These are phyloP conservation scores for Macrophya annulata DNA, from an alignment of 2,888 invertebrate genomes.

Conservation along the genomic window DNA sequence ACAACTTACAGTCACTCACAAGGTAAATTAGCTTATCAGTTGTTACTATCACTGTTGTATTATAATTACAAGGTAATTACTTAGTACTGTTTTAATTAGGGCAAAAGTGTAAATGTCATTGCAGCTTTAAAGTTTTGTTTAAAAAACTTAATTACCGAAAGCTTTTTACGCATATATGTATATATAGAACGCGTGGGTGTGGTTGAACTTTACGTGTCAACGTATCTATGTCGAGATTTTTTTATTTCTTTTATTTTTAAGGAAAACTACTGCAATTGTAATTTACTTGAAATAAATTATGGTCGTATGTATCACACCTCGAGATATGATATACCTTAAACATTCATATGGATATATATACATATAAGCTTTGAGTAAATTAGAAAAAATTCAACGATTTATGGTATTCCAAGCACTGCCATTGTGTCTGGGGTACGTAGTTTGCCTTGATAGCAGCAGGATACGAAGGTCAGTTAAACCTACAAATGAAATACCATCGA, in stretches of 20 bases:
- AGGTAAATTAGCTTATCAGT: constrained; percentile 27
- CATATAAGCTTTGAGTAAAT: neutral
- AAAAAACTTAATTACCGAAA: constrained; percentile 39
- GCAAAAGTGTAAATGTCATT: constrained; percentile 29
- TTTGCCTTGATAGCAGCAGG: neutral
- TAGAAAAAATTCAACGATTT: neutral
- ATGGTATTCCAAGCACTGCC: neutral
- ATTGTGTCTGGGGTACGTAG: neutral
- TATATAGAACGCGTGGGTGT: neutral
- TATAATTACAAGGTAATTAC: constrained; percentile 40
- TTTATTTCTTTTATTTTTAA: neutral
- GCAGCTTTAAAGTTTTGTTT: neutral
- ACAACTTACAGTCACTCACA: neutral
- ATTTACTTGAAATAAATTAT: neutral
- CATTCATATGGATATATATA: neutral
- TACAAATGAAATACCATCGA: constrained; percentile 18
- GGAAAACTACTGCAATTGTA: neutral
- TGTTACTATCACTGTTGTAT: neutral
- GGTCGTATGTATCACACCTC: neutral
- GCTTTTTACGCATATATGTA: constrained; percentile 13
- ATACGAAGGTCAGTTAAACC: constrained; percentile 9
- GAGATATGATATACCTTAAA: neutral
- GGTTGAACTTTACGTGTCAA: constrained; percentile 12
- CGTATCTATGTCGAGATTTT: constrained; percentile 1
- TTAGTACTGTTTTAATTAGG: constrained; percentile 48